A percentile compares a stretch with the other conserved stretches of the same genome.
phyloP scores from a whole-genome alignment of 92 coral and sea anemone genomes.

The Montipora capitata region DNA sequence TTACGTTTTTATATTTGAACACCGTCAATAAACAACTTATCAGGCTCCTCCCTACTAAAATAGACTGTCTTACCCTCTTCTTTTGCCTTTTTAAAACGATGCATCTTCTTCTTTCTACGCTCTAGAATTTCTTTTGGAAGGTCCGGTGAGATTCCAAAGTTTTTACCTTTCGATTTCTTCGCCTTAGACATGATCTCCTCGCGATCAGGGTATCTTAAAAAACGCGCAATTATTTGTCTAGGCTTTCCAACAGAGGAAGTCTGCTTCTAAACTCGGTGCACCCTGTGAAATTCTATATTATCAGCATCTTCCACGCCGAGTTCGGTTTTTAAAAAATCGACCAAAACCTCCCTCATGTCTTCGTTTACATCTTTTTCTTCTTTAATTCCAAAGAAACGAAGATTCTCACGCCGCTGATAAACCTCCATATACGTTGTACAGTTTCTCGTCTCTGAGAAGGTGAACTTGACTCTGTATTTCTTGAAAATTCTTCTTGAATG shows the following conservation, averaged over 20 bases:
- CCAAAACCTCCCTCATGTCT: background rate
- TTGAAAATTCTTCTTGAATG: too few relatives aligned
- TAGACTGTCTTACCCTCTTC: background rate
- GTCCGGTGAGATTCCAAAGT: too few relatives aligned
- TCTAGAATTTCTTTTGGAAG: background rate
- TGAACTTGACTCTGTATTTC: too few relatives aligned
- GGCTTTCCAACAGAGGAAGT: too few relatives aligned
- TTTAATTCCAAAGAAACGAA: background rate
- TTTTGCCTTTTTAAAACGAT: background rate
- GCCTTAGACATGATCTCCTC: too few relatives aligned
- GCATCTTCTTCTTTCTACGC: background rate
- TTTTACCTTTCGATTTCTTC: background rate
- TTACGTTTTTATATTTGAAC: background rate
- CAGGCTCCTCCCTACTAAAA: background rate
- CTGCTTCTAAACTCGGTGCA: too few relatives aligned
- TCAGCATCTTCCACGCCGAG: too few relatives aligned
- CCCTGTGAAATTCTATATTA: too few relatives aligned
- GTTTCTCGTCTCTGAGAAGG: conserved; percentile 7
- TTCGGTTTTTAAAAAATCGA: too few relatives aligned
- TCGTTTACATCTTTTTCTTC: background rate
- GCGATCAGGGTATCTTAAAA: too few relatives aligned
- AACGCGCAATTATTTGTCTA: too few relatives aligned
- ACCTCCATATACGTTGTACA: background rate
- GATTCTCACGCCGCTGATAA: background rate
- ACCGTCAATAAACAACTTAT: conserved; percentile 11